These are phyloP conservation scores for Quadriops clusia DNA, from an alignment of 2,888 invertebrate genomes.

Conservation along the genomic window DNA sequence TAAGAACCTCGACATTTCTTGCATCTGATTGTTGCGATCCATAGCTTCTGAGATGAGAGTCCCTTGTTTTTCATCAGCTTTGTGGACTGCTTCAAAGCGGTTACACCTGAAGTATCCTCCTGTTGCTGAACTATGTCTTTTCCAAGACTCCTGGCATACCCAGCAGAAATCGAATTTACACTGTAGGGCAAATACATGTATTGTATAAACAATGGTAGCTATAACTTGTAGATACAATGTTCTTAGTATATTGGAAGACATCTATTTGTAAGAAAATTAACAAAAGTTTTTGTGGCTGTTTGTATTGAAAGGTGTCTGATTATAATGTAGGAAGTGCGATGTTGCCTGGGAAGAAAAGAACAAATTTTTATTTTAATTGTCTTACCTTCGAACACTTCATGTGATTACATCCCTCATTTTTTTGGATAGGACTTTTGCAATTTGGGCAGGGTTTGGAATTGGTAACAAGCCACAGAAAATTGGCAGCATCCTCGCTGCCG, in stretches of 20 bases:
- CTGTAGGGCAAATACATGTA: conserved; percentile 31
- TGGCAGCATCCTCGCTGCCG: conserved; percentile 49
- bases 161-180: conserved; percentile 63
- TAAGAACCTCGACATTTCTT: conserved; percentile 52
- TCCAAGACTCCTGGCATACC: conserved; percentile 62
- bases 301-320: no score
- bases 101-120: conserved; percentile 54
- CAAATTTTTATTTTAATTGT: no score
- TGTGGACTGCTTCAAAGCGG: conserved; percentile 50
- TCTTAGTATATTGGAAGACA: no score
- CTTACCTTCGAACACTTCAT: conserved; percentile 58
- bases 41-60: conserved; percentile 46
- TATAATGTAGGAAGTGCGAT: no score
- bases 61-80: conserved; percentile 49
- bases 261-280: no score
- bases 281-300: no score
- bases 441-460: conserved; percentile 60
- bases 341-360: no score
- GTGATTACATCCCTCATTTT: conserved; percentile 61
- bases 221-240: no score
- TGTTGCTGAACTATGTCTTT: conserved; percentile 54
- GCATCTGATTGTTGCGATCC: conserved; percentile 44
- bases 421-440: conserved; percentile 58
- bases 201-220: no score
- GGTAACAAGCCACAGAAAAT: conserved; percentile 56